These are phyloP conservation scores for Thecocarcelia acutangulata DNA, from an alignment of 2,888 invertebrate genomes.

Conservation along the genomic window DNA sequence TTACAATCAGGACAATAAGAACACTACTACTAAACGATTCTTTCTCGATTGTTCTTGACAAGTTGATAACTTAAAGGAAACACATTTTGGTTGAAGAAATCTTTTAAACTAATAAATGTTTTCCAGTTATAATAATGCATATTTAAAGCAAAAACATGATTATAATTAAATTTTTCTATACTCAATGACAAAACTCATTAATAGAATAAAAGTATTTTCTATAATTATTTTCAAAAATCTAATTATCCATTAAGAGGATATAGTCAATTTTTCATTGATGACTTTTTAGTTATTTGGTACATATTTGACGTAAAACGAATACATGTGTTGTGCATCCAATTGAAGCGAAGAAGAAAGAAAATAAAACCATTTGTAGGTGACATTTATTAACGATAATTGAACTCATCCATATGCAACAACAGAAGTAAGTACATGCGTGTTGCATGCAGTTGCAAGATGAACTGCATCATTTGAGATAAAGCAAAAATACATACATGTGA, in stretches of 20 bases:
- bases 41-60: no score
- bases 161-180: not conserved
- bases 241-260: constrained; percentile 66
- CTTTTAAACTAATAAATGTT: no score
- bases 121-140: no score
- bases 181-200: constrained; percentile 25
- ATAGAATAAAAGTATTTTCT: constrained; percentile 16
- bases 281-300: constrained; percentile 41
- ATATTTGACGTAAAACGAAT: constrained; percentile 58
- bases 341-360: not conserved
- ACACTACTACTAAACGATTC: no score
- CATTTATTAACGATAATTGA: constrained; percentile 69
- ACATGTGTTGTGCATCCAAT: constrained; percentile 36
- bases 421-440: not conserved
- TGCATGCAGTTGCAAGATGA: constrained; percentile 29
- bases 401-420: constrained; percentile 50
- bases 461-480: constrained; percentile 16
- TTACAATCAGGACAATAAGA: no score
- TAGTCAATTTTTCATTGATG: constrained; percentile 67
- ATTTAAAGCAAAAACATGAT: no score
- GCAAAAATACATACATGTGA: constrained; percentile 15
- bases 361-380: constrained; percentile 61
- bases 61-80: no score
- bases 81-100: no score
- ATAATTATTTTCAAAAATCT: constrained; percentile 50